Evolutionary conservation across 2,113 vertebrate genomes (phyloP).

Genomic region (Mystacornis crossleyi): DNA sequence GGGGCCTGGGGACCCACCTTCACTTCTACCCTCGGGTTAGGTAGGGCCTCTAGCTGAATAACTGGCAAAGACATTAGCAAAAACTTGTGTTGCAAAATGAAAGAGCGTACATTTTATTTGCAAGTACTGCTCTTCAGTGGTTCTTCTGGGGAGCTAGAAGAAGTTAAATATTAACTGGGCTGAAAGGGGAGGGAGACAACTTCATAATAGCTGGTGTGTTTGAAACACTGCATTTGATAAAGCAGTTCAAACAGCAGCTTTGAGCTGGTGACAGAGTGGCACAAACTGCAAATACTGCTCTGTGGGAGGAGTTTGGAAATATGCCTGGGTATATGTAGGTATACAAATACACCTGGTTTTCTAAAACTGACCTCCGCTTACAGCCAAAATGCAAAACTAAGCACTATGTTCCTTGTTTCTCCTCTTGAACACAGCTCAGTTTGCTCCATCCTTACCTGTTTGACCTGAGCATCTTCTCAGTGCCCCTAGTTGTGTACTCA

Average conservation of each 20-base stretch:
- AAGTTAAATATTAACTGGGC: not conserved
- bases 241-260: not conserved
- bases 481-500: accelerated
- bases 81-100: not conserved
- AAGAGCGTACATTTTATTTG: not conserved
- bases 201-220: not conserved
- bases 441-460: not conserved
- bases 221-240: not conserved
- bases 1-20: not conserved
- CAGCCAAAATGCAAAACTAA: not conserved
- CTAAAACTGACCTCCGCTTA: not conserved
- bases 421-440: not conserved
- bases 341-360: not conserved
- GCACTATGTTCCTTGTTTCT: not conserved
- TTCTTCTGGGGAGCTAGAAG: not conserved
- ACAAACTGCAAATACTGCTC: not conserved
- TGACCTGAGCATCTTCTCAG: not conserved
- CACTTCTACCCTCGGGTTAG: not conserved
- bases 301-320: not conserved
- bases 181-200: not conserved
- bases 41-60: not conserved
- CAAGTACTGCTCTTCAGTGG: not conserved
- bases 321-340: not conserved
- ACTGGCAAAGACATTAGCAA: not conserved
- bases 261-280: not conserved